Percentiles rank a stretch among this genome's conserved stretches.
Conservation (phyloP, 1,140 invertebrate species). For the Prorops nasuta region DNA sequence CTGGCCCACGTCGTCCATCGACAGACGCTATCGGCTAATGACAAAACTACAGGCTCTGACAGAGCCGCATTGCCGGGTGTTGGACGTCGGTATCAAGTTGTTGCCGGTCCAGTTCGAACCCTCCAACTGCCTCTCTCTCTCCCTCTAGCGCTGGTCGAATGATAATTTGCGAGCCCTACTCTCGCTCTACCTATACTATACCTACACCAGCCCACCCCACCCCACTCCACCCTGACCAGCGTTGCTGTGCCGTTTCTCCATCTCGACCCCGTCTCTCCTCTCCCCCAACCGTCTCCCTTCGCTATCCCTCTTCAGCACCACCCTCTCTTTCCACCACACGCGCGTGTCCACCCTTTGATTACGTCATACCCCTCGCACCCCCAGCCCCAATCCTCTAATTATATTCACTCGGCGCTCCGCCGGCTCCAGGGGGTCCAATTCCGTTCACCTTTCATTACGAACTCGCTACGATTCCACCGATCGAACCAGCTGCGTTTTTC, state of each 20-base stretch:
- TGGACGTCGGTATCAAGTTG: slow-evolving; percentile 52
- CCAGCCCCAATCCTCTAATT: slow-evolving; percentile 53
- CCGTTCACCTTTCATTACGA: slow-evolving; percentile 57
- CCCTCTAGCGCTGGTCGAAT: slow-evolving; percentile 37
- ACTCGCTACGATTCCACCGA: slow-evolving; percentile 52
- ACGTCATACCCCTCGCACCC: slow-evolving; percentile 46
- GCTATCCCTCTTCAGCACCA: slow-evolving; percentile 24
- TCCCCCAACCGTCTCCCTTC: slow-evolving; percentile 11
- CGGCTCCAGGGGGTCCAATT: slow-evolving; percentile 54
- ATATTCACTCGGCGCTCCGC: slow-evolving; percentile 52
- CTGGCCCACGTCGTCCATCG: slow-evolving; percentile 48
- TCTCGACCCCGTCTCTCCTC: slow-evolving; percentile 15
- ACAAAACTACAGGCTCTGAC: slow-evolving; percentile 56
- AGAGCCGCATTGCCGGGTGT: slow-evolving; percentile 17
- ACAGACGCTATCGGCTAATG: slow-evolving; percentile 55
- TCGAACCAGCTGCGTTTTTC: slow-evolving; percentile 46
- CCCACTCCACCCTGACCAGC: too few species aligned
- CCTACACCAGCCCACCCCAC: too few species aligned
- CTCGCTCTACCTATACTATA: too few species aligned
- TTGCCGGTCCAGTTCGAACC: slow-evolving; percentile 47
- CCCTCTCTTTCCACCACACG: slow-evolving; percentile 16
- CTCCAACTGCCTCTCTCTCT: slow-evolving; percentile 45
- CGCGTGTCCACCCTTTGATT: slow-evolving; percentile 51
- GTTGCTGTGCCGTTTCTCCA: slow-evolving; percentile 4
- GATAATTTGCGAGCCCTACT: slow-evolving; percentile 50